Percentiles rank a stretch among this genome's conserved stretches.
Evolutionary conservation across 2,888 invertebrate genomes (phyloP).

Genomic region (Pseudococcus viburni): DNA sequence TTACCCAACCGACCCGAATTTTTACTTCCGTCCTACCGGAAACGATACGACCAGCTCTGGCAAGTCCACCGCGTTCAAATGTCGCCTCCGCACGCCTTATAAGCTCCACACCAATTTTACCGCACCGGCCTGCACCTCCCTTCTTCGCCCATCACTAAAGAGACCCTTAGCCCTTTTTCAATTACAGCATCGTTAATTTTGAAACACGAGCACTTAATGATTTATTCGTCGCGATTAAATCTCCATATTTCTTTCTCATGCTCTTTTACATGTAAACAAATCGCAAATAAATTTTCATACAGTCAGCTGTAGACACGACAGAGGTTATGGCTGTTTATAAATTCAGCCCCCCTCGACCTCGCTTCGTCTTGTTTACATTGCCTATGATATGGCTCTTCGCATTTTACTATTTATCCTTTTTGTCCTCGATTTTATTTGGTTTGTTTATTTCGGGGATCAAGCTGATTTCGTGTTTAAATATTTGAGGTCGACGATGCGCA

Average conservation of each 20-base stretch:
- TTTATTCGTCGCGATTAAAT: conserved; percentile 6
- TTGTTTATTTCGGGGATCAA: background rate
- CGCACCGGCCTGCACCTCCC: background rate
- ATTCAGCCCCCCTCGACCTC: background rate
- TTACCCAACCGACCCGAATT: conserved; percentile 14
- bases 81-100: background rate
- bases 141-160: background rate
- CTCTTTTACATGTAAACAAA: conserved; percentile 13
- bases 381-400: background rate
- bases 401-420: background rate
- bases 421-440: background rate
- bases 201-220: background rate
- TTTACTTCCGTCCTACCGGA: conserved; percentile 21
- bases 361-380: background rate
- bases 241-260: background rate
- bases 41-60: background rate
- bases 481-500: background rate
- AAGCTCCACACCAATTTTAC: background rate
- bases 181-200: conserved; percentile 22
- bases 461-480: background rate
- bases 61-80: background rate
- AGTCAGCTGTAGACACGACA: background rate
- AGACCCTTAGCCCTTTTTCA: conserved; percentile 4
- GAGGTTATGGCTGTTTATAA: background rate
- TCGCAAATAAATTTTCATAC: background rate